Conservation (phyloP, 1,140 invertebrate species). For the Bombus fervidus region DNA sequence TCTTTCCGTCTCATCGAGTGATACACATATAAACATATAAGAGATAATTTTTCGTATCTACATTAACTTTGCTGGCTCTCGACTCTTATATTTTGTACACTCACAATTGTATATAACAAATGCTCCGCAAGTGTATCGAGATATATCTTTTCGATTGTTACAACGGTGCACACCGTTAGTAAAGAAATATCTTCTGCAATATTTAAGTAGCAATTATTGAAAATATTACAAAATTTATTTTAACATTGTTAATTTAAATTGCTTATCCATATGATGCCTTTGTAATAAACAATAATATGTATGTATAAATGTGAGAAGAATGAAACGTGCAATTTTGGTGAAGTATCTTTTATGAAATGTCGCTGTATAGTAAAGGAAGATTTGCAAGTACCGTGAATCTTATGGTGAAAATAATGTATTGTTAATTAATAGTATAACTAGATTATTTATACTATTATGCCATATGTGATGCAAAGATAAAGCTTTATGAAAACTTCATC, state of each 20-base stretch:
- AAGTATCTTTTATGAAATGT: conserved; percentile 64
- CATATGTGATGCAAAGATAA: conserved; percentile 49
- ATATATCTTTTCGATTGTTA: conserved; percentile 63
- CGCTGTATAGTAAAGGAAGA: conserved; percentile 48
- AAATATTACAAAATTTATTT: conserved; percentile 68
- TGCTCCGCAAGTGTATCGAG: conserved; percentile 61
- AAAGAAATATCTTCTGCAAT: conserved; percentile 59
- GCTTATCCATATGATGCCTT: conserved; percentile 71
- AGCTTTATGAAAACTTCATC: conserved; percentile 64
- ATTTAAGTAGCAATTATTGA: conserved; percentile 62
- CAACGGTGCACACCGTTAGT: conserved; percentile 56
- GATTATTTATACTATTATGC: conserved; percentile 58
- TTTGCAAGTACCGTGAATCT: conserved; percentile 49
- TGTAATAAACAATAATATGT: conserved; percentile 69
- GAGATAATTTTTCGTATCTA: conserved; percentile 64
- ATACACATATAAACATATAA: conserved; percentile 66
- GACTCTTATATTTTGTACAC: conserved; percentile 68
- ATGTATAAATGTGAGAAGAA: conserved; percentile 68
- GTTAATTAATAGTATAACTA: conserved; percentile 60
- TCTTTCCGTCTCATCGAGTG: conserved; percentile 70
- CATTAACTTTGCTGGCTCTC: conserved; percentile 65
- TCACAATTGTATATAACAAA: conserved; percentile 68
- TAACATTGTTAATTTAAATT: conserved; percentile 69
- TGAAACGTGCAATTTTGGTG: conserved; percentile 69
- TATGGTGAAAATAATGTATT: conserved; percentile 40